Conservation (phyloP, 2,113 vertebrate species). For the Otolemur garnettii region DNA sequence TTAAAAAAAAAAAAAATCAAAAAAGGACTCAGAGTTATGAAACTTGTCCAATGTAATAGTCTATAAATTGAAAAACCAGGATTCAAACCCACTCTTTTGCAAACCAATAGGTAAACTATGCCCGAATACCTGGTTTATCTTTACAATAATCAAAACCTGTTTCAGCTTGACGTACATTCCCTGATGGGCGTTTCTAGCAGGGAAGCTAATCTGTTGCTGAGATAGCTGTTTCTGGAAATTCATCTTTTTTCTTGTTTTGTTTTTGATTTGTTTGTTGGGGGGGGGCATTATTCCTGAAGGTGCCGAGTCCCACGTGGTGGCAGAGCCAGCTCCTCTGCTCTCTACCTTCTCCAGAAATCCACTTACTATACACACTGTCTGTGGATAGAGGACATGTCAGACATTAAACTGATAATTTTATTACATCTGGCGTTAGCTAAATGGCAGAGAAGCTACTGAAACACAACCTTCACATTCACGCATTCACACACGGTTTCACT, state of each 20-base stretch:
- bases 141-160: constrained; percentile 4
- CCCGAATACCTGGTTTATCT: background rate
- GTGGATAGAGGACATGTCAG: background rate
- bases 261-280: background rate
- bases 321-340: background rate
- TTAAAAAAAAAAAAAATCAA: background rate
- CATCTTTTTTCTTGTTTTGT: background rate
- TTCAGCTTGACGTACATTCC: constrained; percentile 11
- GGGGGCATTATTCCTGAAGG: background rate
- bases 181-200: background rate
- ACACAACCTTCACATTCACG: background rate
- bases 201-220: background rate
- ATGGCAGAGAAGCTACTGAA: background rate
- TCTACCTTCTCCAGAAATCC: background rate
- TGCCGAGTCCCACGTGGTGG: background rate
- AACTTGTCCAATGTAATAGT: background rate
- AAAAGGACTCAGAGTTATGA: too few species aligned
- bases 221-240: constrained; percentile 21
- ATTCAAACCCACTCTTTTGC: constrained; percentile 43
- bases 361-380: background rate
- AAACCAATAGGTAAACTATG: background rate
- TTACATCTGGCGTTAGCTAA: background rate
- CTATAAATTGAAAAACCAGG: background rate
- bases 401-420: background rate
- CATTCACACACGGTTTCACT: background rate